These are phyloP conservation scores for Ptychodera flava DNA, from an alignment of 35 echinoderm and acorn worm species.

Conservation along the genomic window DNA sequence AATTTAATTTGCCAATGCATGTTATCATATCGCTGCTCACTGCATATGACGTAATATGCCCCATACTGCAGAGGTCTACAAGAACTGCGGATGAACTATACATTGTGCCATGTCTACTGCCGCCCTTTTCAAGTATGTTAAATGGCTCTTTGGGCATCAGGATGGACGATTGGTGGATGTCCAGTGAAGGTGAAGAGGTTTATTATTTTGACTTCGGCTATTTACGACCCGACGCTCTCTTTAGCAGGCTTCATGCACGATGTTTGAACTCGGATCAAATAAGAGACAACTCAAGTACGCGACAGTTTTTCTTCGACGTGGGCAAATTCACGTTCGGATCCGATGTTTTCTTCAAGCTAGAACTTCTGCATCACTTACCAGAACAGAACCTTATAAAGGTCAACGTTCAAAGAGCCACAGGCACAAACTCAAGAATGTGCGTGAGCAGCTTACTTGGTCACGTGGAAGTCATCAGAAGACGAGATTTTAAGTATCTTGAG, in stretches of 20 bases:
- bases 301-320: background rate
- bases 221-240: slow-evolving; percentile 5
- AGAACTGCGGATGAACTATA: background rate
- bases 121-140: too few relatives aligned
- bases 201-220: slow-evolving; percentile 41
- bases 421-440: background rate
- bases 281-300: background rate
- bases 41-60: slow-evolving; percentile 18
- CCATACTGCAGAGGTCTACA: background rate
- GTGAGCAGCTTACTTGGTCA: background rate
- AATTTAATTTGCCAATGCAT: background rate
- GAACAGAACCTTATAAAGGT: background rate
- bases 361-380: background rate
- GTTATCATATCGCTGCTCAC: background rate
- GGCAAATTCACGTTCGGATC: background rate
- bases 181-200: slow-evolving; percentile 10
- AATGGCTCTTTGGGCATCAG: background rate
- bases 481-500: slow-evolving; percentile 24
- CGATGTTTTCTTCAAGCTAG: background rate
- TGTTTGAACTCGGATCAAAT: slow-evolving; percentile 20
- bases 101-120: background rate
- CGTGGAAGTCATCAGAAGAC: slow-evolving; percentile 18
- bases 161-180: background rate
- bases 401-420: background rate
- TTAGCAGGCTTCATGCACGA: slow-evolving; percentile 14